Conservation (phyloP, 2,113 vertebrate species). For the Astur gentilis region DNA sequence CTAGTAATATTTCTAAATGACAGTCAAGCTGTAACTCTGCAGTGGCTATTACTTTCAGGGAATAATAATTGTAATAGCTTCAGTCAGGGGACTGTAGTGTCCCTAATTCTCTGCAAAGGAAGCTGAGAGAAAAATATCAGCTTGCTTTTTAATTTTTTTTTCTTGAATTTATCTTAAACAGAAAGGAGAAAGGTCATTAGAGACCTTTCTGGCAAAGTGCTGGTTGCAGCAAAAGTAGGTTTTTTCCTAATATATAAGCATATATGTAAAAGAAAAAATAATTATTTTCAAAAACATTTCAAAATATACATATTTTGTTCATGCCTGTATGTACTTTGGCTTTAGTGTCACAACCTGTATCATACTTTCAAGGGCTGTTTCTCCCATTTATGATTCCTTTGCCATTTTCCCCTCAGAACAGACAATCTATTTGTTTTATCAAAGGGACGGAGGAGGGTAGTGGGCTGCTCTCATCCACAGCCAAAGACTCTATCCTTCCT, state of each 20-base stretch:
- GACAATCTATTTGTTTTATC: not conserved
- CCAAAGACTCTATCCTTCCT: not conserved
- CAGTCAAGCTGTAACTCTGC: not conserved
- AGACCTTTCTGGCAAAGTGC: not conserved
- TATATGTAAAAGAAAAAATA: not conserved
- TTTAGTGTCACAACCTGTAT: not conserved
- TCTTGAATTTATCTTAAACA: not conserved
- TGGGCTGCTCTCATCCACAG: not conserved
- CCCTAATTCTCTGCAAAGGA: not conserved
- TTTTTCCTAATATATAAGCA: not conserved
- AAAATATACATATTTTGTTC: not conserved
- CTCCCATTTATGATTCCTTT: not conserved
- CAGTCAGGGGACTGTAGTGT: not conserved
- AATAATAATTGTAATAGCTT: not conserved
- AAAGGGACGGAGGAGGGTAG: not conserved
- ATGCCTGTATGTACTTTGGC: not conserved
- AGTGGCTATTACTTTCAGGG: not conserved
- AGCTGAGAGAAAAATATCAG: not conserved
- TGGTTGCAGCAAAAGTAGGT: not conserved
- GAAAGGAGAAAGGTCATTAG: not conserved
- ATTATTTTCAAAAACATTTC: not conserved
- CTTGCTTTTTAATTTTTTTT: not conserved
- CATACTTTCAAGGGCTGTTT: not conserved
- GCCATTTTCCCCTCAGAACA: not conserved
- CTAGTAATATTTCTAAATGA: not conserved